Conservation (phyloP, 2,888 invertebrate species). For the Habroteleia sp. region DNA sequence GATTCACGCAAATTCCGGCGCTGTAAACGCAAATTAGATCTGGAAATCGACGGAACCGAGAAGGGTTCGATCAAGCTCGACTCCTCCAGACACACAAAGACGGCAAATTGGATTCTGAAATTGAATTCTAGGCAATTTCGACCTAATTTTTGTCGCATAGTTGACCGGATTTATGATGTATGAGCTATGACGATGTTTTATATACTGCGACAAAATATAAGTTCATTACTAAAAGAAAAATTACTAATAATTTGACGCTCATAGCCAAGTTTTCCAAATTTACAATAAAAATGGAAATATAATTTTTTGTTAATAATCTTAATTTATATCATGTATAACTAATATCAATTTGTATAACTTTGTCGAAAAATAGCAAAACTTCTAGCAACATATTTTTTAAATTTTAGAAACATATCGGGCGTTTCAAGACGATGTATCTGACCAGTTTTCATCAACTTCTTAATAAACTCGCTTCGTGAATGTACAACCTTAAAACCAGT, state of each 20-base stretch:
- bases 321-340: too few species aligned
- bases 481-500: too few species aligned
- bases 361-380: too few species aligned
- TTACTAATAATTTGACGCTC: slow-evolving; percentile 8
- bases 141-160: slow-evolving; percentile 70
- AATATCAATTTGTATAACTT: too few species aligned
- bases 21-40: slow-evolving; percentile 75
- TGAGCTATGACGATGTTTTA: slow-evolving; percentile 43
- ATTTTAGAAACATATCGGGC: too few species aligned
- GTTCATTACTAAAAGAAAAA: slow-evolving; percentile 26
- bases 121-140: slow-evolving; percentile 73
- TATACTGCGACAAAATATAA: slow-evolving; percentile 19
- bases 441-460: too few species aligned
- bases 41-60: slow-evolving; percentile 68
- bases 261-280: neutral
- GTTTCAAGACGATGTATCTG: too few species aligned
- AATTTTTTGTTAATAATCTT: too few species aligned
- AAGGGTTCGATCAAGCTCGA: slow-evolving; percentile 69
- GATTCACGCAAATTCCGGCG: slow-evolving; percentile 55
- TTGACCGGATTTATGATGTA: slow-evolving; percentile 39
- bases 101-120: slow-evolving; percentile 74
- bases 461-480: too few species aligned
- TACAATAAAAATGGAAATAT: too few species aligned
- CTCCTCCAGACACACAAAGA: slow-evolving; percentile 70
- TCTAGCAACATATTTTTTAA: too few species aligned